Evolutionary conservation across 1,140 invertebrate species (phyloP), one percentile per base, ranked within the genome.

Genomic region (Megalonaias nervosa): DNA sequence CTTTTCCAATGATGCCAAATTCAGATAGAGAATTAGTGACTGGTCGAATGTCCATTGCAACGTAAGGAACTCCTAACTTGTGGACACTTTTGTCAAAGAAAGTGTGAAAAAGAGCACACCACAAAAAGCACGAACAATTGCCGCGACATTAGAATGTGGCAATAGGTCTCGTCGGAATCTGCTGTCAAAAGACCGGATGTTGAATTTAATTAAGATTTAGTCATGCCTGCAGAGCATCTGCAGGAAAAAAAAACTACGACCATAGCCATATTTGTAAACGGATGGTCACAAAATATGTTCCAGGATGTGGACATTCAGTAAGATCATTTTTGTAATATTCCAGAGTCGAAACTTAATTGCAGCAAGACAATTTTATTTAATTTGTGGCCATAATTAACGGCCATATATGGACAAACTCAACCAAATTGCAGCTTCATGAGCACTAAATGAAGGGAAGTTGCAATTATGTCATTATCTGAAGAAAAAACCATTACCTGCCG

Each of bases 261-360:
- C 60, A 67, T 15, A 56, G 14, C 3, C 78, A 70, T 55, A 61
- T 75, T 55, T 87, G 85, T 60, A 31, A 65, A 9, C 68, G 21
- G n/a, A 68, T 56, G 31, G 74, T 82, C 14, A 59, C 19, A 11
- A 62, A 72, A 59, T 56, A 23, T 16, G n/a, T 70, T 6, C 62
- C n/a, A 19, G 11, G 16, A 62, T 87, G 85, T 73, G 76, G 78
- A 21, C 85, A 87, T 70, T 15, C 71, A n/a, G 74, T 81, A 64
- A 60, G 67, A 13, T 67, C 72, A n/a, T 19, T 68, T 69, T 23
- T 87, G 85, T 74, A 58, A 62, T 2, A 15, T 56, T 17, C 55
- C 64, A 23, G 56, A 55, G 31, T 17, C 67, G 15, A n/a, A 15
- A 17, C 48, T 31, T 57, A 23, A 57, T 1, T 80, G 78, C 14